phyloP scores from a whole-genome alignment of 2,797 vertebrate genomes.

The Kryptopterus vitreolus region DNA sequence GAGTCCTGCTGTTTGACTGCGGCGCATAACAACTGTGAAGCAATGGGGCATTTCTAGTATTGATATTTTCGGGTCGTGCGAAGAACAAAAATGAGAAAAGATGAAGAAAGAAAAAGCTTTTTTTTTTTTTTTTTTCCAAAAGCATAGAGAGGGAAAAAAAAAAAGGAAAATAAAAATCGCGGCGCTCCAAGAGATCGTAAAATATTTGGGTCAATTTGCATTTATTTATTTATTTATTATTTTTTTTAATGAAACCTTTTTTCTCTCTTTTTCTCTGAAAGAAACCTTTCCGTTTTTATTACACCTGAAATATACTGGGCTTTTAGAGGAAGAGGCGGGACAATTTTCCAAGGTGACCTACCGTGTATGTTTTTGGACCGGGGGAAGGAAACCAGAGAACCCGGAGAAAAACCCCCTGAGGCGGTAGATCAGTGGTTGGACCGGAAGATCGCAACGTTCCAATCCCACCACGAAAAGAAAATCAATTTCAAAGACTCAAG shows the following conservation, averaged over 20 bases:
- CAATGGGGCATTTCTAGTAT: background rate
- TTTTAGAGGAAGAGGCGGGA: background rate
- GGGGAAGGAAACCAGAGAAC: too few species aligned
- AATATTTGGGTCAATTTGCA: background rate
- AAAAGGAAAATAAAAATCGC: background rate
- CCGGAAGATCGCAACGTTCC: too few species aligned
- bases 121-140: background rate
- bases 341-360: too few species aligned
- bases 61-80: background rate
- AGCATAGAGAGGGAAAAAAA: conserved; percentile 4
- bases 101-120: background rate
- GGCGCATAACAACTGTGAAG: background rate
- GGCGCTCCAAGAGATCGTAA: background rate
- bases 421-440: too few species aligned
- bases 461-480: too few species aligned
- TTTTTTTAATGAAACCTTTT: background rate
- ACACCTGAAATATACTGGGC: background rate
- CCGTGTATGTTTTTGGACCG: too few species aligned
- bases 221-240: too few species aligned
- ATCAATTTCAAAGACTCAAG: too few species aligned
- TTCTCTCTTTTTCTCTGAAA: background rate
- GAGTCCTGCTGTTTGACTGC: background rate
- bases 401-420: too few species aligned
- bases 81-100: background rate
- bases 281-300: background rate